A percentile compares a stretch with the other conserved stretches of the same genome.
Evolutionary conservation across 2,113 vertebrate genomes (phyloP).

Genomic region (Morone chrysops): DNA sequence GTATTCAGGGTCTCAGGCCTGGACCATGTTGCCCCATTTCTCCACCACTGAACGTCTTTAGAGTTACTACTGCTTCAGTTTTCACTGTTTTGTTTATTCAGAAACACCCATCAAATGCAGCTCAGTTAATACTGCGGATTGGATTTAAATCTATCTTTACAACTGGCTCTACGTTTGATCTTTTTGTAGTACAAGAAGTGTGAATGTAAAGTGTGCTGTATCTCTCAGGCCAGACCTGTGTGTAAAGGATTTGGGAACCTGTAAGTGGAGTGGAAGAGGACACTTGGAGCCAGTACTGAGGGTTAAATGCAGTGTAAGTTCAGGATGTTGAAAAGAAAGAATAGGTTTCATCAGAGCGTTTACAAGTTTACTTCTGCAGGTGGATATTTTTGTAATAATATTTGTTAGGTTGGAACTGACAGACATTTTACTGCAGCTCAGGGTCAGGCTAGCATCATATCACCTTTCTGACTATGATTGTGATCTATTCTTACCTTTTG

Average conservation of each 20-base stretch:
- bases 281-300: background rate
- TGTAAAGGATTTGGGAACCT: background rate
- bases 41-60: constrained; percentile 4
- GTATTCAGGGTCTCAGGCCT: constrained; percentile 40
- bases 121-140: background rate
- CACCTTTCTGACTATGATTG: constrained; percentile 12
- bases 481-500: background rate
- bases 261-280: background rate
- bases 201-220: constrained; percentile 10
- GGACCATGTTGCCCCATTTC: constrained; percentile 55
- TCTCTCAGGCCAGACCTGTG: background rate
- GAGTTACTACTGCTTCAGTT: background rate
- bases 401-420: background rate
- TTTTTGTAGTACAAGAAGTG: background rate
- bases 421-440: background rate
- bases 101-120: background rate
- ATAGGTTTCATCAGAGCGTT: background rate
- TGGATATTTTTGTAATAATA: background rate
- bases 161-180: background rate
- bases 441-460: background rate
- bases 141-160: background rate
- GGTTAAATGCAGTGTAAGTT: background rate
- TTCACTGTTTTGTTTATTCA: background rate
- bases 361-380: background rate
- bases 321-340: background rate